Evolutionary conservation across 2,888 invertebrate genomes (phyloP).

Genomic region (Sminthurides aquaticus): DNA sequence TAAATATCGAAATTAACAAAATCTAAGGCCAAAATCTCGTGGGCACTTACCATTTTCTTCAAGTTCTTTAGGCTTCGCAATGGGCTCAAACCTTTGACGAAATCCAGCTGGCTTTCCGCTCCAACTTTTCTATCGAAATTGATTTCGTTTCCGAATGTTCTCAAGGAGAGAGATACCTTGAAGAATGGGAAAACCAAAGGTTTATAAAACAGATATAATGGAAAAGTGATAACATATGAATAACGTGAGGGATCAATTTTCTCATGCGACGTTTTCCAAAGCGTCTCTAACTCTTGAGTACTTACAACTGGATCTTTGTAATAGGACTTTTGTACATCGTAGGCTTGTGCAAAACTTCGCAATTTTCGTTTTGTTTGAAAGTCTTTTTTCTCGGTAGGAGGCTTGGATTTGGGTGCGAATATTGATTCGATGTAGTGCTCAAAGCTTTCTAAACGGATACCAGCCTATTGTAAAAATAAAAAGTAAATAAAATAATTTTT

Average conservation of each 20-base stretch:
- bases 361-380: constrained; percentile 40
- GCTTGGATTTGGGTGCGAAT: constrained; percentile 71
- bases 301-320: constrained; percentile 34
- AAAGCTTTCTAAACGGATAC: constrained; percentile 76
- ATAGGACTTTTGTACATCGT: constrained; percentile 41
- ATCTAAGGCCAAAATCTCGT: too few relatives aligned
- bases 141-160: constrained; percentile 85
- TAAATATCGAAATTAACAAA: too few relatives aligned
- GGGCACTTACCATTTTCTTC: not conserved
- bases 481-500: constrained; percentile 12
- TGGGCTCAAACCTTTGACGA: constrained; percentile 60
- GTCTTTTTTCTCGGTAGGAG: constrained; percentile 35
- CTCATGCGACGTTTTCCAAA: too few relatives aligned
- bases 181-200: constrained; percentile 1
- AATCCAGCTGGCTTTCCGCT: constrained; percentile 59
- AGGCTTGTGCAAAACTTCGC: constrained; percentile 37
- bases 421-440: constrained; percentile 74
- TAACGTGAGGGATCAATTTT: too few relatives aligned
- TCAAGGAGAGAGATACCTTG: constrained; percentile 57
- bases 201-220: not conserved
- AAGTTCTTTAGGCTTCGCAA: constrained; percentile 61
- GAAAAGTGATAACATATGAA: too few relatives aligned
- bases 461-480: constrained; percentile 53
- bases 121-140: constrained; percentile 66
- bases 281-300: too few relatives aligned